Conservation (phyloP, 2,888 invertebrate genomes). For the Drosophila koepferae region DNA sequence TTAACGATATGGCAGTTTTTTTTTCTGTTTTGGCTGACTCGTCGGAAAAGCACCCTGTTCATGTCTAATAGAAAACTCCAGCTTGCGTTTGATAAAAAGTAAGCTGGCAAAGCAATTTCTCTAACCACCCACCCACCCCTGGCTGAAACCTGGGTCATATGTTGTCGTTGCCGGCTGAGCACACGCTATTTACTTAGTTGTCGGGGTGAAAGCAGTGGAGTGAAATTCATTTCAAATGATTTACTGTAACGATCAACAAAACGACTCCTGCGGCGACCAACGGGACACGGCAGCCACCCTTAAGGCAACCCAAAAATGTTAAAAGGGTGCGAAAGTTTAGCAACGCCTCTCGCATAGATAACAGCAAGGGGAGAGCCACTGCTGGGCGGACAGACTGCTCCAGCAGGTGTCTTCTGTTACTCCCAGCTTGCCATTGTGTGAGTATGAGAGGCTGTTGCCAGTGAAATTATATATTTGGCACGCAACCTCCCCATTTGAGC, state of each 20-base stretch:
- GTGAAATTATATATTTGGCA: constrained; percentile 16
- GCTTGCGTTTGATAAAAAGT: constrained; percentile 41
- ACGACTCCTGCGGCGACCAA: constrained; percentile 70
- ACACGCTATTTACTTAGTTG: constrained; percentile 70
- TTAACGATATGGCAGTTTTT: constrained; percentile 70
- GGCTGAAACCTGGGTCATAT: constrained; percentile 53
- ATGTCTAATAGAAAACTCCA: constrained; percentile 73
- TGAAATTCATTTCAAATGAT: constrained; percentile 82
- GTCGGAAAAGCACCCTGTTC: constrained; percentile 70
- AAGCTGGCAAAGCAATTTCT: constrained; percentile 54
- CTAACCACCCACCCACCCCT: constrained; percentile 39
- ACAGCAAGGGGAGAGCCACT: constrained; percentile 51
- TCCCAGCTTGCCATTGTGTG: constrained; percentile 30
- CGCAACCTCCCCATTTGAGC: constrained; percentile 12
- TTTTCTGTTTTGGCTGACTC: constrained; percentile 60
- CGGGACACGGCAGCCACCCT: constrained; percentile 51
- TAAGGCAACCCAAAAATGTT: constrained; percentile 47
- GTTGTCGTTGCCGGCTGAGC: constrained; percentile 41
- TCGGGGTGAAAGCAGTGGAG: constrained; percentile 59
- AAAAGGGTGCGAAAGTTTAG: constrained; percentile 78
- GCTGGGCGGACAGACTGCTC: constrained; percentile 60
- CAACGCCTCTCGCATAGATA: constrained; percentile 53
- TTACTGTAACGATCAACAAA: constrained; percentile 82
- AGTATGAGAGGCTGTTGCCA: constrained; percentile 21
- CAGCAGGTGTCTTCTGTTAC: constrained; percentile 59